Conservation (phyloP, 2,113 vertebrate genomes). For the Eurypyga helias region DNA sequence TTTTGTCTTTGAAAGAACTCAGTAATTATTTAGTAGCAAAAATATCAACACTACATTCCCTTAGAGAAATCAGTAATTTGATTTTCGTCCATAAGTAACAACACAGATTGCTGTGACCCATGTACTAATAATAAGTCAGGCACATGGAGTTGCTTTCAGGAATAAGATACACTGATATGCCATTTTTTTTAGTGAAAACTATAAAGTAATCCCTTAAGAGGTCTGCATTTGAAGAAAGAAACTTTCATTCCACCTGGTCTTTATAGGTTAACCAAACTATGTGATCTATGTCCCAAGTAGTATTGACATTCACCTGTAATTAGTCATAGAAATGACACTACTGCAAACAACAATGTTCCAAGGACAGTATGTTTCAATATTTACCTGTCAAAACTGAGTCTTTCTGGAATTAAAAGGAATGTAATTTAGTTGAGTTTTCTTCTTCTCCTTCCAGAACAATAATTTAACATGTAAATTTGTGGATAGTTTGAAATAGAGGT, state of each 20-base stretch:
- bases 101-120: not conserved
- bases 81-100: constrained; percentile 47
- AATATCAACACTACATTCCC: not conserved
- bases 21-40: constrained; percentile 14
- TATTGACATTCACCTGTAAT: constrained; percentile 19
- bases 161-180: not conserved
- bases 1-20: not conserved
- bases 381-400: not conserved
- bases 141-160: constrained; percentile 12
- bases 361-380: not conserved
- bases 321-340: not conserved
- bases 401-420: not conserved
- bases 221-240: not conserved
- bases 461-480: constrained; percentile 16
- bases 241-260: not conserved
- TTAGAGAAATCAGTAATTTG: constrained; percentile 31
- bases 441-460: not conserved
- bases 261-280: not conserved
- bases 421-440: not conserved
- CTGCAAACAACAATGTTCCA: not conserved
- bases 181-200: not conserved
- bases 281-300: not conserved
- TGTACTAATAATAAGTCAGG: not conserved
- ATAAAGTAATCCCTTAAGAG: not conserved
- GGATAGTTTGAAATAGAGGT: not conserved